phyloP scores from a whole-genome alignment of 1,140 invertebrate genomes.

The Drosophila neocordata region DNA sequence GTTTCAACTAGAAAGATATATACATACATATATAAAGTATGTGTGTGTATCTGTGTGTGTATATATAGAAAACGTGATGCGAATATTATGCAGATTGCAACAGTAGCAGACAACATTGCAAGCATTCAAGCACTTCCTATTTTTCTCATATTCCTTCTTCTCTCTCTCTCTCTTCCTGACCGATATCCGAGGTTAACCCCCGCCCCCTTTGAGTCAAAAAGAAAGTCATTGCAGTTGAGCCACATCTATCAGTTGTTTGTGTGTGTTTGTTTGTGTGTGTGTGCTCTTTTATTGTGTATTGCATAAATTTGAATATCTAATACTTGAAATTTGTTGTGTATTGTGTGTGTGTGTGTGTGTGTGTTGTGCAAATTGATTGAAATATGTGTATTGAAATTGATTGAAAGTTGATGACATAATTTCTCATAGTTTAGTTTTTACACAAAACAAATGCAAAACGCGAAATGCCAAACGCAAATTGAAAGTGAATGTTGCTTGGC shows the following conservation, averaged over 20 bases:
- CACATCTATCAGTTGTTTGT: background rate
- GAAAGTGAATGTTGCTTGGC: constrained; percentile 62
- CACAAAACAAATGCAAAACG: constrained; percentile 32
- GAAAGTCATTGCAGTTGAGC: constrained; percentile 41
- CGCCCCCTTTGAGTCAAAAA: constrained; percentile 26
- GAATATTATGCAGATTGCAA: constrained; percentile 61
- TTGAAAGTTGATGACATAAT: constrained; percentile 74
- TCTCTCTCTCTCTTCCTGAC: constrained; percentile 33
- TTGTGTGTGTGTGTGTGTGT: too few relatives aligned
- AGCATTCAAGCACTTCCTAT: constrained; percentile 21
- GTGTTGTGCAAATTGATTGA: constrained; percentile 71
- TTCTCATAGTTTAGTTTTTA: constrained; percentile 43
- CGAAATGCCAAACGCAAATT: constrained; percentile 49
- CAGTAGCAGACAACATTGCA: constrained; percentile 17
- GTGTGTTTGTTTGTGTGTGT: background rate
- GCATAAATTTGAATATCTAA: constrained; percentile 74
- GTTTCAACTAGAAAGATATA: constrained; percentile 60
- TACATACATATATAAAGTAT: too few relatives aligned
- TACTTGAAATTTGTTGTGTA: constrained; percentile 44
- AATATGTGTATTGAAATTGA: constrained; percentile 69
- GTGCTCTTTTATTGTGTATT: constrained; percentile 25
- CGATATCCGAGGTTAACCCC: constrained; percentile 32
- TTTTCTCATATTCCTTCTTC: constrained; percentile 28
- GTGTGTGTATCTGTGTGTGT: background rate
- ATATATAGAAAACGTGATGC: constrained; percentile 50